Percentiles rank a stretch among this genome's conserved stretches.
These are phyloP conservation scores for Alethe diademata DNA, from an alignment of 2,113 vertebrate species.

Conservation along the genomic window DNA sequence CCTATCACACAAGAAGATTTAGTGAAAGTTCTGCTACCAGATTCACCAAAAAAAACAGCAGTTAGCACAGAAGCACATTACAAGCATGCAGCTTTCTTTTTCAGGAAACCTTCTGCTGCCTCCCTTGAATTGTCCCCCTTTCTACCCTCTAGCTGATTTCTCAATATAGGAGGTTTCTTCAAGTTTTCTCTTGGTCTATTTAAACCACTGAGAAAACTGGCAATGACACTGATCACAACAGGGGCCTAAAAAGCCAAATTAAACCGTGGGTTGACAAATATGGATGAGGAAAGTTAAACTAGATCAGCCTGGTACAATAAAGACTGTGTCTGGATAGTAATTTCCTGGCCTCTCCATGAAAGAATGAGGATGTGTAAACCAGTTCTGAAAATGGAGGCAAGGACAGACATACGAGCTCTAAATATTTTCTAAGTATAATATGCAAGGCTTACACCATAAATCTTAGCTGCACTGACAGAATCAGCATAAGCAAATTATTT, in stretches of 20 bases:
- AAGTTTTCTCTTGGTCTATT: not conserved
- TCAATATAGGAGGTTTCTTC: not conserved
- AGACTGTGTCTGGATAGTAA: not conserved
- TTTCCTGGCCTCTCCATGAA: not conserved
- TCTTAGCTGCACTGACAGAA: not conserved
- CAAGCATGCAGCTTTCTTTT: not conserved
- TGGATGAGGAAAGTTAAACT: not conserved
- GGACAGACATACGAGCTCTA: not conserved
- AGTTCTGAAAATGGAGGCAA: not conserved
- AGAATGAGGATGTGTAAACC: not conserved
- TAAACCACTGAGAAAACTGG: not conserved
- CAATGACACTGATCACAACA: not conserved
- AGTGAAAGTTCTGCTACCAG: not conserved
- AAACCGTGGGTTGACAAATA: not conserved
- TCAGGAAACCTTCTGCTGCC: not conserved
- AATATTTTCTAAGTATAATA: not conserved
- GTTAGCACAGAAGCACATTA: not conserved
- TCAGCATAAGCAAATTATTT: not conserved
- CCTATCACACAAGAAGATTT: not conserved
- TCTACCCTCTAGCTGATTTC: not conserved
- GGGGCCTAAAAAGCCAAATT: not conserved
- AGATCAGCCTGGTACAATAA: not conserved
- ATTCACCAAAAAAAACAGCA: not conserved
- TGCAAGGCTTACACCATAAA: not conserved
- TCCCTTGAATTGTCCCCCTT: not conserved